phyloP scores from a whole-genome alignment of 2,113 vertebrate genomes.

The Cyanistes caeruleus region DNA sequence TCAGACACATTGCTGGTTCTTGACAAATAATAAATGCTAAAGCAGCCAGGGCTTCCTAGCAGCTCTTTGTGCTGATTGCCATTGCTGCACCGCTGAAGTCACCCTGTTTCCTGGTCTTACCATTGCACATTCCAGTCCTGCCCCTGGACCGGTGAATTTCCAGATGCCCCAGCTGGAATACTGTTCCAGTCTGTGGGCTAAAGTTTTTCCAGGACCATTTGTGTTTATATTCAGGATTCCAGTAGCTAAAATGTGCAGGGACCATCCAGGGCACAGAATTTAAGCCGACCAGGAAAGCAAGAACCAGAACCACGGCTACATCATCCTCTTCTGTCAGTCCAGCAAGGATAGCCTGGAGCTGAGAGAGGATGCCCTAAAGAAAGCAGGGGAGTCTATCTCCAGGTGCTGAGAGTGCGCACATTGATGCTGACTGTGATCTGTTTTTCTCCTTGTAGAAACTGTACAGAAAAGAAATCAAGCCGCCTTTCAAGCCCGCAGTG shows the following conservation, averaged over 20 bases:
- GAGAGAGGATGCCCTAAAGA: not conserved
- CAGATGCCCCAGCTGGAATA: not conserved
- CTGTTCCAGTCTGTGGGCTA: not conserved
- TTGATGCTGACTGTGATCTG: not conserved
- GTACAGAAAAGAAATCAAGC: constrained; percentile 90
- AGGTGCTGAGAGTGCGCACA: not conserved
- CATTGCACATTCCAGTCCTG: not conserved
- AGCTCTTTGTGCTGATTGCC: not conserved
- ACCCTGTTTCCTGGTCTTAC: not conserved
- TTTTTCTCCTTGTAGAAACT: constrained; percentile 79
- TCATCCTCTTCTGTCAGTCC: not conserved
- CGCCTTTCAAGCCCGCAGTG: constrained; percentile 92
- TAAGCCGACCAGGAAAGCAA: fast-evolving
- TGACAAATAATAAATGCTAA: not conserved
- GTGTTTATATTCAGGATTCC: not conserved
- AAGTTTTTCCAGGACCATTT: not conserved
- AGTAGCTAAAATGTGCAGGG: not conserved
- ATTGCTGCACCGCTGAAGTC: not conserved
- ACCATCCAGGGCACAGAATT: not conserved
- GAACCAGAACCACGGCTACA: fast-evolving
- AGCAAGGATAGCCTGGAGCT: not conserved
- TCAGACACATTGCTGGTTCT: not conserved
- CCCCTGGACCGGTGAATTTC: not conserved
- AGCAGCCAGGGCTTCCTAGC: not conserved
- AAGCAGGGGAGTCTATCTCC: not conserved